Evolutionary conservation across 2,888 invertebrate species (phyloP).

Genomic region (Ctena decussata): DNA sequence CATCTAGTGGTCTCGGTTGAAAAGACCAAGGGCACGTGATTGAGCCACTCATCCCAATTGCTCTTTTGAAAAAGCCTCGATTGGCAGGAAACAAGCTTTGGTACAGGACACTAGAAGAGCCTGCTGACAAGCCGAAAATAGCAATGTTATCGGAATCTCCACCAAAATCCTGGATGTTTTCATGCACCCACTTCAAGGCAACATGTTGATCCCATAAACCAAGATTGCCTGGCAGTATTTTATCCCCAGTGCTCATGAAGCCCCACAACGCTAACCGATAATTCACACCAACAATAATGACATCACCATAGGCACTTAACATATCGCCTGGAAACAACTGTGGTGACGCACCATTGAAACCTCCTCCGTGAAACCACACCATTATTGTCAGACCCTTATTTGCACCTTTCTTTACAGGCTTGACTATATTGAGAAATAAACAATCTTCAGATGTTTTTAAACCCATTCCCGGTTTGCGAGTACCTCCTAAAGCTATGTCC

Average conservation of each 20-base stretch:
- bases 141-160: neutral
- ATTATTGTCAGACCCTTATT: neutral
- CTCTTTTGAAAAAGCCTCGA: neutral
- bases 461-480: neutral
- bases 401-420: neutral
- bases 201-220: too few species aligned
- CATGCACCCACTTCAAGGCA: neutral
- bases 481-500: neutral
- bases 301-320: neutral
- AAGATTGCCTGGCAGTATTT: neutral
- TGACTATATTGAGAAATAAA: too few species aligned
- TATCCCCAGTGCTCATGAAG: neutral
- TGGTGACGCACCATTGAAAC: neutral
- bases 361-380: constrained; percentile 5
- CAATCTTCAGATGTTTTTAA: neutral
- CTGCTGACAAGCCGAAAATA: neutral
- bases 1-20: neutral
- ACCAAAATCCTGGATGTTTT: constrained; percentile 2
- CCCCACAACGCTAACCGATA: neutral
- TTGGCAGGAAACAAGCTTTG: neutral
- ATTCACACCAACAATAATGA: neutral
- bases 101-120: neutral
- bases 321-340: neutral
- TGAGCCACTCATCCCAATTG: neutral
- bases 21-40: constrained; percentile 12